Evolutionary conservation across 2,888 invertebrate genomes (phyloP).

Genomic region (Synergus itoensis): DNA sequence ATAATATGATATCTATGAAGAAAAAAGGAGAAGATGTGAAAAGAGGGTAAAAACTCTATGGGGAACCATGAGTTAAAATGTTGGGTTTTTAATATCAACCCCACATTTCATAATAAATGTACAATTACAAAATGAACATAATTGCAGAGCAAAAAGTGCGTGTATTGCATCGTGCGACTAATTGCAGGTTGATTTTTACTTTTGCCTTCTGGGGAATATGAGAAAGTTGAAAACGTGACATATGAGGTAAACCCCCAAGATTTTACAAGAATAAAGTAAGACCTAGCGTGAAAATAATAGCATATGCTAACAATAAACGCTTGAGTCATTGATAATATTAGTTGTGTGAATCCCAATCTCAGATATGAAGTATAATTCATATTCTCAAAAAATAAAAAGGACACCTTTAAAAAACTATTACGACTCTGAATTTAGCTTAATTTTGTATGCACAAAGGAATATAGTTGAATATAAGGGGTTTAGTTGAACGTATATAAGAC

Average conservation of each 20-base stretch:
- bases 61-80: background rate
- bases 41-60: background rate
- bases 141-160: background rate
- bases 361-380: too few relatives aligned
- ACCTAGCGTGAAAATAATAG: background rate
- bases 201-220: background rate
- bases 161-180: conserved; percentile 3
- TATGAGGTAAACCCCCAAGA: conserved; percentile 24
- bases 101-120: conserved; percentile 8
- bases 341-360: background rate
- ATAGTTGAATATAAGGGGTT: background rate
- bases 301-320: background rate
- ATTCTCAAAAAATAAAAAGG: background rate
- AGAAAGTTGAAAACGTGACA: background rate
- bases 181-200: conserved; percentile 23
- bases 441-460: conserved; percentile 20
- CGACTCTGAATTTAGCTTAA: background rate
- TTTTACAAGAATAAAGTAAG: background rate
- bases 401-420: background rate
- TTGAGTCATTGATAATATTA: conserved; percentile 3
- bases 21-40: too few relatives aligned
- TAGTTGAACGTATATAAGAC: background rate
- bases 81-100: background rate
- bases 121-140: conserved; percentile 11
- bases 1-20: background rate